phyloP scores from a whole-genome alignment of 2,888 invertebrate species.

The Drosophila mettleri region DNA sequence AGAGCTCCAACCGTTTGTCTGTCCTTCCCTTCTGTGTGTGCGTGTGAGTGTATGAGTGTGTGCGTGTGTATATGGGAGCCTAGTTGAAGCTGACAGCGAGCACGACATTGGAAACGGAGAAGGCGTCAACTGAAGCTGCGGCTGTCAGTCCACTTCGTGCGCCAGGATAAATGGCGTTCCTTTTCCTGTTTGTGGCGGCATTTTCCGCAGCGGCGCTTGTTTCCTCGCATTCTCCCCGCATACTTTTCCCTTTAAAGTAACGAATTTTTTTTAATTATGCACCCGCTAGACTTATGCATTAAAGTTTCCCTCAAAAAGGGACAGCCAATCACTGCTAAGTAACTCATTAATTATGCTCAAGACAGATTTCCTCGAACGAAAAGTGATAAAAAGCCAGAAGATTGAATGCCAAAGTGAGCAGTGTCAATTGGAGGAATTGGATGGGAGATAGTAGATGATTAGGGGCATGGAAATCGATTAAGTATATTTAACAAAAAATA shows the following conservation, averaged over 20 bases:
- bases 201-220: constrained; percentile 1
- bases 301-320: constrained; percentile 23
- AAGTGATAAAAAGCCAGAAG: constrained; percentile 27
- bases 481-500: neutral
- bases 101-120: constrained; percentile 47
- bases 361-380: constrained; percentile 20
- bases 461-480: neutral
- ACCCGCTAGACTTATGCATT: constrained; percentile 29
- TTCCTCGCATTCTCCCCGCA: neutral
- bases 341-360: constrained; percentile 35
- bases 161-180: constrained; percentile 48
- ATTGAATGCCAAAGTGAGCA: neutral
- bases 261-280: constrained; percentile 76
- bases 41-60: constrained; percentile 14
- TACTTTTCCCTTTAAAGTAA: constrained; percentile 19
- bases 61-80: constrained; percentile 51
- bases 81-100: constrained; percentile 77
- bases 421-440: neutral
- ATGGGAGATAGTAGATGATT: neutral
- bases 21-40: constrained; percentile 3
- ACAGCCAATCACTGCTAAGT: constrained; percentile 49
- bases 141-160: constrained; percentile 51
- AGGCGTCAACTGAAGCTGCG: constrained; percentile 32
- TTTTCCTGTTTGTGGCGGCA: constrained; percentile 18
- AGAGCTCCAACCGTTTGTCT: constrained; percentile 58